Percentiles rank a stretch among this genome's conserved stretches.
Evolutionary conservation across 2,888 invertebrate species (phyloP).

Genomic region (Synergus umbraculus): DNA sequence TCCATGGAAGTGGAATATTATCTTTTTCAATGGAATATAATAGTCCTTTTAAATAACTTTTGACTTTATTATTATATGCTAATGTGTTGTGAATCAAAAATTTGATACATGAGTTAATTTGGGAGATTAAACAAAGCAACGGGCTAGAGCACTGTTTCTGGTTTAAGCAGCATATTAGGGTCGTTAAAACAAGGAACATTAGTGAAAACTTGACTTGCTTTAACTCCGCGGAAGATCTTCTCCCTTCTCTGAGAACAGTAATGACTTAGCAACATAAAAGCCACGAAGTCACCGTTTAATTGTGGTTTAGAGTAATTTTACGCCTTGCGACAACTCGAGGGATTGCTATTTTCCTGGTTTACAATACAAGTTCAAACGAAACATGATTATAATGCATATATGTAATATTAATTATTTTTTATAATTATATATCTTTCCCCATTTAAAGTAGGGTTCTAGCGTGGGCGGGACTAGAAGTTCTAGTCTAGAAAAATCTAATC

Average conservation of each 20-base stretch:
- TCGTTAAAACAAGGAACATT: conserved; percentile 74
- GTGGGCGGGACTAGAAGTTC: too few relatives aligned
- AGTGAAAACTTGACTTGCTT: conserved; percentile 73
- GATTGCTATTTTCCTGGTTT: neutral
- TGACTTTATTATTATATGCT: neutral
- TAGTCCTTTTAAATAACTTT: neutral
- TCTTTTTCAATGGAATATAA: too few relatives aligned
- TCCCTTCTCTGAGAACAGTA: conserved; percentile 48
- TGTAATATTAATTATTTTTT: too few relatives aligned
- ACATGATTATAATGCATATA: neutral
- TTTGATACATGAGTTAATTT: neutral
- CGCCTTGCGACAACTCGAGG: conserved; percentile 50
- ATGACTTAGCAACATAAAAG: conserved; percentile 58
- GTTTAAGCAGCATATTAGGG: conserved; percentile 72
- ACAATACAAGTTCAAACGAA: conserved; percentile 3
- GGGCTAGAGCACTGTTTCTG: conserved; percentile 59
- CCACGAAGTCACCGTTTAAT: conserved; percentile 62
- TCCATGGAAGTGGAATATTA: neutral
- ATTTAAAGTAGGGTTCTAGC: too few relatives aligned
- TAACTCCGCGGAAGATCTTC: conserved; percentile 58
- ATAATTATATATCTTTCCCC: too few relatives aligned
- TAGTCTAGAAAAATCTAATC: too few relatives aligned
- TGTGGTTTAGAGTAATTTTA: conserved; percentile 63
- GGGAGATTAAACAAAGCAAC: conserved; percentile 34
- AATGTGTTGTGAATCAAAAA: neutral